Conservation (phyloP, 2,888 invertebrate genomes). For the Capitulum mitella region DNA sequence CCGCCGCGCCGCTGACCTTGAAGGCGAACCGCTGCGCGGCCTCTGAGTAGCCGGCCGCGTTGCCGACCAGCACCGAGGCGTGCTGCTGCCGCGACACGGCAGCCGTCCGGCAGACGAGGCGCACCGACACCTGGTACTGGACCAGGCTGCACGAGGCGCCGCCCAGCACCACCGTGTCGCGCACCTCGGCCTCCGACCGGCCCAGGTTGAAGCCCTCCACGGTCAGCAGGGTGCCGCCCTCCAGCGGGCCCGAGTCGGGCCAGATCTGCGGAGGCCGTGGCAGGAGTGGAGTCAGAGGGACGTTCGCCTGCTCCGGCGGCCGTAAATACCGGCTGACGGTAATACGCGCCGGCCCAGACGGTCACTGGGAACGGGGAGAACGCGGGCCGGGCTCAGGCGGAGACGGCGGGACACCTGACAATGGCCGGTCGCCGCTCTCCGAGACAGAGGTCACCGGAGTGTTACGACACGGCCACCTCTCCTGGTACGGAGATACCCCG, state of each 20-base stretch:
- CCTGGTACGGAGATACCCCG: no score
- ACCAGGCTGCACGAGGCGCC: conserved; percentile 78
- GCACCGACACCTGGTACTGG: conserved; percentile 86
- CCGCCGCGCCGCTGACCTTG: not conserved
- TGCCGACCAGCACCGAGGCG: conserved; percentile 79
- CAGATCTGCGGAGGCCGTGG: conserved; percentile 68
- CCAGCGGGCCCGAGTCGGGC: conserved; percentile 90
- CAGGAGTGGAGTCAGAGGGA: not conserved
- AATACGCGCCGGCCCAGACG: no score
- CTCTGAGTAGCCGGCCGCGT: conserved; percentile 81
- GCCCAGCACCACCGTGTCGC: conserved; percentile 84
- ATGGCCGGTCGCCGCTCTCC: no score
- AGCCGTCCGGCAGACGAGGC: conserved; percentile 81
- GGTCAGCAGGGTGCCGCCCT: conserved; percentile 91
- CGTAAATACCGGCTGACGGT: no score
- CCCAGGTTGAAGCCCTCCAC: conserved; percentile 96
- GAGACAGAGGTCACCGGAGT: no score
- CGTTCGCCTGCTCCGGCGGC: no score
- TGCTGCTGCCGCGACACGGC: conserved; percentile 55
- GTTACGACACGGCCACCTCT: no score
- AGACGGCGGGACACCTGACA: no score
- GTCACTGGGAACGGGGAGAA: no score
- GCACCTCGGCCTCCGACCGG: conserved; percentile 81
- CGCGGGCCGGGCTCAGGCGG: no score
- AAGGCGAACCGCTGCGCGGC: conserved; percentile 80